These are phyloP conservation scores for Zaprionus camerounensis DNA, from an alignment of 1,140 invertebrate genomes.

Conservation along the genomic window DNA sequence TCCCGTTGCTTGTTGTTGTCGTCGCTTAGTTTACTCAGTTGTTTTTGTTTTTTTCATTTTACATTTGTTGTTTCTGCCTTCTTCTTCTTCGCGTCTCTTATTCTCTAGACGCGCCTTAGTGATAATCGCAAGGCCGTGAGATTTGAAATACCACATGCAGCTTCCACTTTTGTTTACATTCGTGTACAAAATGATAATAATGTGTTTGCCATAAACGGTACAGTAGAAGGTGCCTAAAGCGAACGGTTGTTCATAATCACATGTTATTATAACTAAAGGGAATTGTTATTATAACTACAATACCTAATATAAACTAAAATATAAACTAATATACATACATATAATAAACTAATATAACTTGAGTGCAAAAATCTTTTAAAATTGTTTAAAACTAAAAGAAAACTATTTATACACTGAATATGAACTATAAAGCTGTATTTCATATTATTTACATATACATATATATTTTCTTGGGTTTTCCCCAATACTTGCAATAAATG, in stretches of 20 bases:
- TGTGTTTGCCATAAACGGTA: slow-evolving; percentile 28
- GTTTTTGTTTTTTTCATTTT: slow-evolving; percentile 13
- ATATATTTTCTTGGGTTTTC: no score
- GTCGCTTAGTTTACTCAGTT: slow-evolving; percentile 30
- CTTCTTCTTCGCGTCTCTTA: slow-evolving; percentile 16
- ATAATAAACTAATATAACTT: no score
- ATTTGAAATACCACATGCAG: slow-evolving; percentile 54
- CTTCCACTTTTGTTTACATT: slow-evolving; percentile 69
- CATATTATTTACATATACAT: no score
- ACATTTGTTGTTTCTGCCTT: slow-evolving; percentile 10
- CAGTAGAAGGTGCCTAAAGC: slow-evolving; percentile 31
- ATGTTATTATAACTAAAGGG: neutral
- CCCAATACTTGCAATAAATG: no score
- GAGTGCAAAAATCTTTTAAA: no score
- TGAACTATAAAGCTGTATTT: no score
- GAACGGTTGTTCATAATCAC: neutral
- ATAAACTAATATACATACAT: no score
- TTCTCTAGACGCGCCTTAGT: slow-evolving; percentile 23
- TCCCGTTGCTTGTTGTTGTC: slow-evolving; percentile 9
- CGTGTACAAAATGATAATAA: slow-evolving; percentile 56
- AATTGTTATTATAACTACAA: no score
- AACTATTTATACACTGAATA: no score
- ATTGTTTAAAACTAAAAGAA: no score
- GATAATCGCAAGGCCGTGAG: slow-evolving; percentile 59
- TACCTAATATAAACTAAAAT: no score